Conservation (phyloP, 2,113 vertebrate genomes). For the Pangasianodon gigas region DNA sequence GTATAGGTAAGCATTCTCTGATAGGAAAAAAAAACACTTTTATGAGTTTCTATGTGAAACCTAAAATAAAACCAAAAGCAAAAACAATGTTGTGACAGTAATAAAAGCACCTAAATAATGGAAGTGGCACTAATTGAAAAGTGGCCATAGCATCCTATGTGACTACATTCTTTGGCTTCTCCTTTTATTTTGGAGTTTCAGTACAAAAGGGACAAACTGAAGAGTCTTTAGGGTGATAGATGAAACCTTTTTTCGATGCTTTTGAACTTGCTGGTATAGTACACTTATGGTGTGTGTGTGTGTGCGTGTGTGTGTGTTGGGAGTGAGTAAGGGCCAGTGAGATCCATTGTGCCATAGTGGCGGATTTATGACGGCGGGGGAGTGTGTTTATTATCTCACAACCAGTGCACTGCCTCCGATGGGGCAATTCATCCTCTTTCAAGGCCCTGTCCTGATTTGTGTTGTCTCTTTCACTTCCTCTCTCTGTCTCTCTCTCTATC, state of each 20-base stretch:
- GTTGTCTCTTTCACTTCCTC: slow-evolving; percentile 59
- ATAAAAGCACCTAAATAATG: not conserved
- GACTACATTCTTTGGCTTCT: not conserved
- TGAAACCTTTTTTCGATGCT: not conserved
- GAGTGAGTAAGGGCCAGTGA: slow-evolving; percentile 47
- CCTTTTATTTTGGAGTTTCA: not conserved
- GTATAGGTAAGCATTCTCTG: not conserved
- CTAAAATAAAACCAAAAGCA: not conserved
- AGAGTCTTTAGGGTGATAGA: not conserved
- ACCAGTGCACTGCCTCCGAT: slow-evolving; percentile 68
- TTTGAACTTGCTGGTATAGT: not conserved
- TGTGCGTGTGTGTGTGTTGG: not conserved
- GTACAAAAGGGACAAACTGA: not conserved
- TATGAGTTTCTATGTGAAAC: not conserved
- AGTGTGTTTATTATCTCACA: slow-evolving; percentile 77
- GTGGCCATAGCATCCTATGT: not conserved
- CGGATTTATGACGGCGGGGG: slow-evolving; percentile 62
- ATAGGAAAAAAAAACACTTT: not conserved
- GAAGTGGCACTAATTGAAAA: not conserved
- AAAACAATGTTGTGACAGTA: not conserved
- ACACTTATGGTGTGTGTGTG: not conserved
- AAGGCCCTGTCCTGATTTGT: slow-evolving; percentile 72
- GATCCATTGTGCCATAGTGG: slow-evolving; percentile 44
- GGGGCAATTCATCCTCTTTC: slow-evolving; percentile 74
- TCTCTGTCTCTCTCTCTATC: slow-evolving; percentile 43